A percentile compares a stretch with the other conserved stretches of the same genome.
Evolutionary conservation across 2,888 invertebrate species (phyloP).

Genomic region (Seladonia tumulorum): DNA sequence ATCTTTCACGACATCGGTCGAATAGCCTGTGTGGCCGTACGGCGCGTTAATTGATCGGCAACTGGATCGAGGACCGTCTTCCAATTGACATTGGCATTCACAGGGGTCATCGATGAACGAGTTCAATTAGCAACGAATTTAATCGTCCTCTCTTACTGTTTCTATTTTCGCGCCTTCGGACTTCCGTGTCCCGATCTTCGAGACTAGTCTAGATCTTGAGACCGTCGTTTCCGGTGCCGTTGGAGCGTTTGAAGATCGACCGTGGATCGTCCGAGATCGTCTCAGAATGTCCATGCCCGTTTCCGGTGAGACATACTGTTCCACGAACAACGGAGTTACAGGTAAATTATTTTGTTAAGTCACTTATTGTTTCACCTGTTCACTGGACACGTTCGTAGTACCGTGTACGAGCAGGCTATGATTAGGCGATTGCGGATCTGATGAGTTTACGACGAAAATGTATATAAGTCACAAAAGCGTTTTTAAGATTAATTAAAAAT

Average conservation of each 20-base stretch:
- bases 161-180: neutral
- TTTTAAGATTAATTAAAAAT: too few species aligned
- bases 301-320: conserved; percentile 1
- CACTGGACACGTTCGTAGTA: neutral
- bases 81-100: conserved; percentile 40
- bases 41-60: conserved; percentile 26
- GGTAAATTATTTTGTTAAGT: neutral
- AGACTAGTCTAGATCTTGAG: neutral
- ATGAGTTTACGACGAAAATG: neutral
- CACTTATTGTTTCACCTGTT: neutral
- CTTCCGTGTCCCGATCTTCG: neutral
- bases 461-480: too few species aligned
- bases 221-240: neutral
- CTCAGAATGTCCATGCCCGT: neutral
- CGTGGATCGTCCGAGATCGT: neutral
- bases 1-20: conserved; percentile 10
- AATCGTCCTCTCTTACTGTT: neutral
- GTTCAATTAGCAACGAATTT: conserved; percentile 29
- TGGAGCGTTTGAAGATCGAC: neutral
- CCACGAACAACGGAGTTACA: neutral
- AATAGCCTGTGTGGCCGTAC: neutral
- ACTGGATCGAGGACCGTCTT: conserved; percentile 40
- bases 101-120: conserved; percentile 2
- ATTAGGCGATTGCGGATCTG: neutral
- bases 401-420: neutral